A percentile compares a stretch with the other conserved stretches of the same genome.
Conservation (phyloP, 2,113 vertebrate genomes). For the Tichodroma muraria region DNA sequence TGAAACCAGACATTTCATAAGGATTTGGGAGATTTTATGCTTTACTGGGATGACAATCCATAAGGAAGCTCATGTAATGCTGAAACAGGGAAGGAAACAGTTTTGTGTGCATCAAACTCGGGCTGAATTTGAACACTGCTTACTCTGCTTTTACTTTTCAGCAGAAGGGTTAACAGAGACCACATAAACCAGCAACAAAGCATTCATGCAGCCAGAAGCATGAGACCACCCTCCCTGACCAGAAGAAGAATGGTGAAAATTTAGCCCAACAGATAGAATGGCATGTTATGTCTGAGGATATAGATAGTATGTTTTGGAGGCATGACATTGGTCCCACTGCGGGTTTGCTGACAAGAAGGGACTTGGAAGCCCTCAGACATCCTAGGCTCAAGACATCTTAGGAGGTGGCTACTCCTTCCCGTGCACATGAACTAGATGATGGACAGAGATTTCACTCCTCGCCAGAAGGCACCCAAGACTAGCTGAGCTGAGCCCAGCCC, state of each 20-base stretch:
- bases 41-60: background rate
- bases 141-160: background rate
- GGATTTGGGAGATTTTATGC: background rate
- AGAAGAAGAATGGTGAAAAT: background rate
- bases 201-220: background rate
- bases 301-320: accelerated
- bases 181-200: background rate
- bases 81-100: background rate
- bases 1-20: background rate
- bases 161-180: background rate
- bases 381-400: background rate
- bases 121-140: background rate
- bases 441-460: background rate
- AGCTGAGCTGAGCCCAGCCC: background rate
- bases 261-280: background rate
- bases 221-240: accelerated
- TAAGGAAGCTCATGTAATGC: too few relatives aligned
- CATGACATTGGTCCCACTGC: accelerated
- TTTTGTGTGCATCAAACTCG: background rate
- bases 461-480: background rate
- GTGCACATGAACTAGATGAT: background rate
- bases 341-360: background rate
- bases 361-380: background rate
- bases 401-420: background rate
- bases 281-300: too few relatives aligned